Conservation (phyloP, 2,113 vertebrate species). For the Enhydra lutris region DNA sequence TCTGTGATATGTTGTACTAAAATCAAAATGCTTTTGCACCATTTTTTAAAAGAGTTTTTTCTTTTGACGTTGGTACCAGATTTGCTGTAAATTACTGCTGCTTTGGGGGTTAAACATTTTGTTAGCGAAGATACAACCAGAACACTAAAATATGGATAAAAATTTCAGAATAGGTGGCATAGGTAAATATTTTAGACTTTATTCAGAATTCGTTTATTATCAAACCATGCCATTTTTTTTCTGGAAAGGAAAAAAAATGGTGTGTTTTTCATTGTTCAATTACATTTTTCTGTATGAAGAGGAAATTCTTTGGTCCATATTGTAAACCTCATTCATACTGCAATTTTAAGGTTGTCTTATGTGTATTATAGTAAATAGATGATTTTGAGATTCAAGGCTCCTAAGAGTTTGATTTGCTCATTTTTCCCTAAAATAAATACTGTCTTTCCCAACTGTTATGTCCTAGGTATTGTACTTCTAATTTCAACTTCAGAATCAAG, state of each 20-base stretch:
- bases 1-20: conserved; percentile 89
- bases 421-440: conserved; percentile 85
- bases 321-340: conserved; percentile 82
- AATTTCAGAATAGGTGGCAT: conserved; percentile 71
- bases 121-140: conserved; percentile 67
- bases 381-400: conserved; percentile 91
- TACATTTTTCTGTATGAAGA: conserved; percentile 84
- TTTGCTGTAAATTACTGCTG: conserved; percentile 89
- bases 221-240: conserved; percentile 70
- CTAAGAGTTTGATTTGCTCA: conserved; percentile 88
- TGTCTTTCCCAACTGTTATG: conserved; percentile 81
- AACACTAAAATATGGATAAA: conserved; percentile 65
- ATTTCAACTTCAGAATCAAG: conserved; percentile 81
- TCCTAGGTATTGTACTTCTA: conserved; percentile 88
- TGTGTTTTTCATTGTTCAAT: conserved; percentile 85
- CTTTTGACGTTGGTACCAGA: conserved; percentile 88
- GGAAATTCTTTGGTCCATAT: conserved; percentile 79
- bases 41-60: conserved; percentile 78
- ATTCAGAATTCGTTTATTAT: conserved; percentile 71
- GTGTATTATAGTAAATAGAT: conserved; percentile 96
- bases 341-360: conserved; percentile 89
- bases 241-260: conserved; percentile 69
- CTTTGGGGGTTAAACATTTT: conserved; percentile 83
- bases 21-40: conserved; percentile 82
- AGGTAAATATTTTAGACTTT: conserved; percentile 78